A percentile compares a stretch with the other conserved stretches of the same genome.
phyloP scores from a whole-genome alignment of 2,113 vertebrate genomes.

The Pseudopodoces humilis region DNA sequence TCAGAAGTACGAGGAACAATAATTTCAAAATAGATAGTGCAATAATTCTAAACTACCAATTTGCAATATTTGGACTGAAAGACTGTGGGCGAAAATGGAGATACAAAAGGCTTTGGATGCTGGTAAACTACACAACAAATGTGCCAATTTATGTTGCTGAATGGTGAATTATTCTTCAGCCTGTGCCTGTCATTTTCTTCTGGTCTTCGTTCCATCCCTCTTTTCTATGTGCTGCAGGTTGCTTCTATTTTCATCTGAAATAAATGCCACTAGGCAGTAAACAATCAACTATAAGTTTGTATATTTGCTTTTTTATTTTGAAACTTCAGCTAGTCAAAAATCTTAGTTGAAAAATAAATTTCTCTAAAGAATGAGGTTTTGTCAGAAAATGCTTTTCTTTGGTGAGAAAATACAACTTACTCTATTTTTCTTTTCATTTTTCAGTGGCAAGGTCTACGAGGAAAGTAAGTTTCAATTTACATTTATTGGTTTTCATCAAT shows the following conservation, averaged over 20 bases:
- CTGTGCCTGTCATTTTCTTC: not conserved
- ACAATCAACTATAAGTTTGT: not conserved
- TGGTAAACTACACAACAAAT: not conserved
- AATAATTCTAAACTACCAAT: not conserved
- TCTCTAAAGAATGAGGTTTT: not conserved
- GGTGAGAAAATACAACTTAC: not conserved
- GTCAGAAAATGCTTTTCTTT: not conserved
- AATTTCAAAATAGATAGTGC: conserved; percentile 3
- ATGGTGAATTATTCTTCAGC: conserved; percentile 2
- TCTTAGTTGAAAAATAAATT: not conserved
- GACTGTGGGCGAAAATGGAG: not conserved
- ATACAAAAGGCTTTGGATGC: not conserved
- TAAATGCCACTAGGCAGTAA: not conserved
- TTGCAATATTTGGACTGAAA: not conserved
- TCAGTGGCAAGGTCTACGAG: not conserved
- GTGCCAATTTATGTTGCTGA: not conserved
- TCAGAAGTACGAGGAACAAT: not conserved
- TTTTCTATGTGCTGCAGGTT: not conserved
- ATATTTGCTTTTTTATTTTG: not conserved
- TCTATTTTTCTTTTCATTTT: not conserved
- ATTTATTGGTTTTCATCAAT: not conserved
- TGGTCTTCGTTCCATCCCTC: not conserved
- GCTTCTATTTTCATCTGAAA: not conserved
- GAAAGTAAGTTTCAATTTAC: not conserved
- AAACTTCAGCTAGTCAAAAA: not conserved